Conservation (phyloP, 1,140 invertebrate species). For the Drosophila novamexicana region DNA sequence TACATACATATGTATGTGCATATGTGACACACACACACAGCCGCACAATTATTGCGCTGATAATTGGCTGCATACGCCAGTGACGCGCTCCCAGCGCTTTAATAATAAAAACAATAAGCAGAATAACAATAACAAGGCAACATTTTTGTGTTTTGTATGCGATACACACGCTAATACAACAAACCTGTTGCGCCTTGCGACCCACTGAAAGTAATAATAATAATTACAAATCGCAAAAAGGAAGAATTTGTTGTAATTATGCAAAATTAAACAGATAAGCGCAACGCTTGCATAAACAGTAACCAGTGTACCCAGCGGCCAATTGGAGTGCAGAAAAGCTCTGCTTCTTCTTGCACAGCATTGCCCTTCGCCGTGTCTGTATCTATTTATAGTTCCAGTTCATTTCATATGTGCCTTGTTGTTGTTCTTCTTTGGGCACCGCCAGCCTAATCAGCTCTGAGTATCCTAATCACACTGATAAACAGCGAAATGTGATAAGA, state of each 20-base stretch:
- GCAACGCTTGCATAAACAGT: conserved; percentile 14
- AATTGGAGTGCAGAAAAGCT: conserved; percentile 18
- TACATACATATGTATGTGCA: conserved; percentile 12
- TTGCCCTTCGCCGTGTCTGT: conserved; percentile 5
- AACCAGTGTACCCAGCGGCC: not conserved
- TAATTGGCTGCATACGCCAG: conserved; percentile 54
- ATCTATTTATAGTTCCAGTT: not conserved
- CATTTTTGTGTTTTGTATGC: conserved; percentile 35
- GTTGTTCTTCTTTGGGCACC: conserved; percentile 7
- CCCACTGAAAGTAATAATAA: conserved; percentile 37
- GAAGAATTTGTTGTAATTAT: conserved; percentile 29
- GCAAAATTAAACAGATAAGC: conserved; percentile 22
- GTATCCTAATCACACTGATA: conserved; percentile 63
- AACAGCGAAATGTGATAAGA: conserved; percentile 54
- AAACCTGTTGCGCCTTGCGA: conserved; percentile 39
- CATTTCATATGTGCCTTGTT: not conserved
- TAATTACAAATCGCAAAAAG: conserved; percentile 24
- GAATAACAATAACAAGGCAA: conserved; percentile 40
- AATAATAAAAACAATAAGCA: conserved; percentile 48
- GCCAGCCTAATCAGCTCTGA: conserved; percentile 53
- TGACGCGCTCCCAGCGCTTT: conserved; percentile 42
- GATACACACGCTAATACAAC: conserved; percentile 36
- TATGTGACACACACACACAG: conserved; percentile 37
- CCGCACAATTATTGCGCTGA: conserved; percentile 68
- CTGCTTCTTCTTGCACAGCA: not conserved